Conservation (phyloP, 2,113 vertebrate species). For the Falco punctatus region DNA sequence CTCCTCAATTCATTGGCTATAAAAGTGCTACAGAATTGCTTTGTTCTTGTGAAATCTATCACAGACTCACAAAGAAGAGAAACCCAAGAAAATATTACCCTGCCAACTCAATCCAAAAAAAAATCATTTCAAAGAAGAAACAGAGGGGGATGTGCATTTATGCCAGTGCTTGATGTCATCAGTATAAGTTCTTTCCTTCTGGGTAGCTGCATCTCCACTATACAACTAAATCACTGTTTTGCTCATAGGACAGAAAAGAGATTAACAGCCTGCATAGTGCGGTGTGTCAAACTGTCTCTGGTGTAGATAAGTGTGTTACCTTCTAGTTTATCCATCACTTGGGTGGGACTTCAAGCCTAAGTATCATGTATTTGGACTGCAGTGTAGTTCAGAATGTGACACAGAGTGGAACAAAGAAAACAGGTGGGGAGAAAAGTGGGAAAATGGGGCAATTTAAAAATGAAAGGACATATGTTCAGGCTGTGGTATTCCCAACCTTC, state of each 20-base stretch:
- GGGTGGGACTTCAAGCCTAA: background rate
- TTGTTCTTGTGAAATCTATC: constrained; percentile 54
- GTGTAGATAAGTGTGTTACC: background rate
- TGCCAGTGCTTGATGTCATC: constrained; percentile 17
- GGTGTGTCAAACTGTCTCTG: background rate
- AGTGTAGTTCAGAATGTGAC: background rate
- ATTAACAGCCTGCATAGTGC: background rate
- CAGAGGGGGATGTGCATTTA: constrained; percentile 48
- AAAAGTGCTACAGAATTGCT: constrained; percentile 44
- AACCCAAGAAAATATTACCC: constrained; percentile 9
- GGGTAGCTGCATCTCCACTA: background rate
- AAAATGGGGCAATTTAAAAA: background rate
- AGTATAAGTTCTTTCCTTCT: constrained; percentile 35
- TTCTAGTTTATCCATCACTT: background rate
- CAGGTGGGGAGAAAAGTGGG: background rate
- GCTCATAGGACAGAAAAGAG: background rate
- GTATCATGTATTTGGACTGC: background rate
- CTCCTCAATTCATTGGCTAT: constrained; percentile 61
- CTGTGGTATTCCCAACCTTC: background rate
- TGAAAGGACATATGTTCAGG: background rate
- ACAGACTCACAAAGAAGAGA: constrained; percentile 42
- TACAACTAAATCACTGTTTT: background rate
- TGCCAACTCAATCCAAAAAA: background rate
- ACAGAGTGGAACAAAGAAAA: background rate
- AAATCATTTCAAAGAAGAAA: constrained; percentile 31